A percentile compares a stretch with the other conserved stretches of the same genome.
Evolutionary conservation across 2,797 vertebrate species (phyloP).

Genomic region (Lepilemur septentrionalis): DNA sequence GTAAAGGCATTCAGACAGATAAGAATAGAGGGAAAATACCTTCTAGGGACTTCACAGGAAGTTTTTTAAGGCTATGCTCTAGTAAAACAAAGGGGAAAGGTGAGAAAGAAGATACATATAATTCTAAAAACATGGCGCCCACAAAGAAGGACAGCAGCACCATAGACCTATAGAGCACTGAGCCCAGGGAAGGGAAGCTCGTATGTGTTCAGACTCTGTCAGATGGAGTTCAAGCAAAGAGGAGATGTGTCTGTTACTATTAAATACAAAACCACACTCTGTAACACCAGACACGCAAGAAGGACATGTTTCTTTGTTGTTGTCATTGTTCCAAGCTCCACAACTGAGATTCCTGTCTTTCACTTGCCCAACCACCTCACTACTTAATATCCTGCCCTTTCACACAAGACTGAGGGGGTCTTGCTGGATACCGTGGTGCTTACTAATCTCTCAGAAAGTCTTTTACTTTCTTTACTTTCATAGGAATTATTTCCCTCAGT

Average conservation of each 20-base stretch:
- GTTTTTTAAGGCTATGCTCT: neutral
- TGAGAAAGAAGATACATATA: neutral
- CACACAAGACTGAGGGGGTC: fast-evolving
- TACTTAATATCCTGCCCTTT: neutral
- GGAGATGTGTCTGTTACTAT: neutral
- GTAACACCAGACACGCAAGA: fast-evolving
- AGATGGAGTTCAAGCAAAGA: neutral
- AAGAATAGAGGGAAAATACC: neutral
- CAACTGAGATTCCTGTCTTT: neutral
- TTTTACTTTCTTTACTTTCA: neutral
- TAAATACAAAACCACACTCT: neutral
- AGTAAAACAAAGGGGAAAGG: neutral
- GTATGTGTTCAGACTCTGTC: neutral
- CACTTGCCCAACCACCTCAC: fast-evolving
- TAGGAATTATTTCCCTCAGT: neutral
- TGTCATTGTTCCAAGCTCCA: neutral
- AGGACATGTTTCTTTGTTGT: neutral
- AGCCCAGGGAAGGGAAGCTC: neutral
- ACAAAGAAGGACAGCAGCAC: neutral
- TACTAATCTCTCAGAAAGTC: neutral
- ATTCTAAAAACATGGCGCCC: neutral
- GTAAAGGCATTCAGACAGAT: neutral
- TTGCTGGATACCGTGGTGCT: neutral
- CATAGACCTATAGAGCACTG: neutral
- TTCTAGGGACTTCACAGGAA: neutral